Percentiles rank a stretch among this genome's conserved stretches.
Evolutionary conservation across 2,888 invertebrate genomes (phyloP).

Genomic region (Cerceris ruficornis): DNA sequence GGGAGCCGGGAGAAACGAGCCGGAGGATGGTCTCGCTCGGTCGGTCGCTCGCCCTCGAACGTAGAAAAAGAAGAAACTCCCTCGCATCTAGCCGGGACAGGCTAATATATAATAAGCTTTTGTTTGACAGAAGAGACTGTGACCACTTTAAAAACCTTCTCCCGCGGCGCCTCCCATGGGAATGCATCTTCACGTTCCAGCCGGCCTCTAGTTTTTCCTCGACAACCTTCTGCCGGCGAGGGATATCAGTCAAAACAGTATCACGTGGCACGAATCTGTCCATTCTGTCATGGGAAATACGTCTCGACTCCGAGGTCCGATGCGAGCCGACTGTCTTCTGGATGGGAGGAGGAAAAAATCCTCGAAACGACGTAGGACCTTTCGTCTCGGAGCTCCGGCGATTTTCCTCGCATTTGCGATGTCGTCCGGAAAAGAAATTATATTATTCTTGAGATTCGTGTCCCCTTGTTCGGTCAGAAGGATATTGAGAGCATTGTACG

Average conservation of each 20-base stretch:
- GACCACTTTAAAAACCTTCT: slow-evolving; percentile 37
- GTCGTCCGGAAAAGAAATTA: no score
- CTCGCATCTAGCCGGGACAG: slow-evolving; percentile 16
- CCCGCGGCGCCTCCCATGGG: slow-evolving; percentile 46
- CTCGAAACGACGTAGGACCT: no score
- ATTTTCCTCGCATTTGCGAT: no score
- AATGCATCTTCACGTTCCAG: slow-evolving; percentile 16
- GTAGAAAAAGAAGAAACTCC: slow-evolving; percentile 21
- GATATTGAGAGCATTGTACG: no score
- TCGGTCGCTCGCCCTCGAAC: no score
- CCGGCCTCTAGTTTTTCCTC: slow-evolving; percentile 43
- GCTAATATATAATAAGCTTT: slow-evolving; percentile 49
- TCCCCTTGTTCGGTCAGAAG: no score
- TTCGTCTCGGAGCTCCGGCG: no score
- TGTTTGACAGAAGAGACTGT: slow-evolving; percentile 41
- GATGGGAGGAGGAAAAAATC: no score
- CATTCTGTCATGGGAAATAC: slow-evolving; percentile 60
- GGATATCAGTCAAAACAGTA: slow-evolving; percentile 56
- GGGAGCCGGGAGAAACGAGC: neutral
- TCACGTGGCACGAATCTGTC: slow-evolving; percentile 57
- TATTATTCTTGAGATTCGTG: no score
- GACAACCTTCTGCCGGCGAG: slow-evolving; percentile 19
- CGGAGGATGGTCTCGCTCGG: neutral
- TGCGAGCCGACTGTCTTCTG: no score
- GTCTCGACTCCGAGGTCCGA: neutral